Evolutionary conservation across 2,113 vertebrate genomes (phyloP).

Genomic region (Lasiurus cinereus): DNA sequence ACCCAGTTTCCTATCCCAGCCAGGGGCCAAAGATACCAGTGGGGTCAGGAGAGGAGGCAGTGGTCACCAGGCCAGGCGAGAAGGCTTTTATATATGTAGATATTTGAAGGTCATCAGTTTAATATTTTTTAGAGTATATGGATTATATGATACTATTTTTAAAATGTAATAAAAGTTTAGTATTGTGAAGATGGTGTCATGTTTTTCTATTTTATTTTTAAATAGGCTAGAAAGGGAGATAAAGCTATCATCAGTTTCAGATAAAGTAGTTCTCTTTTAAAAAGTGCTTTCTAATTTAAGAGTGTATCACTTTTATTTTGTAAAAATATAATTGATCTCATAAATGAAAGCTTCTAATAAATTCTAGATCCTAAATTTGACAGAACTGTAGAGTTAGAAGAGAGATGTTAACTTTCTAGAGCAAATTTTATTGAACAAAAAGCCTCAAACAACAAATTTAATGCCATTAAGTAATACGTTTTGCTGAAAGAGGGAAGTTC

Average conservation of each 20-base stretch:
- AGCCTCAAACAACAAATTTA: background rate
- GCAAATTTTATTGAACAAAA: conserved; percentile 32
- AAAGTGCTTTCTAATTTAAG: conserved; percentile 50
- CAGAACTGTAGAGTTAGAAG: background rate
- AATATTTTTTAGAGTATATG: conserved; percentile 29
- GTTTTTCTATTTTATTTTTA: conserved; percentile 28
- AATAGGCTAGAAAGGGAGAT: conserved; percentile 20
- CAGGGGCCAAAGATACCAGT: no score
- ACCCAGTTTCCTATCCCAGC: no score
- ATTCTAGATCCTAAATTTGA: conserved; percentile 40
- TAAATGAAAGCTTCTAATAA: conserved; percentile 21
- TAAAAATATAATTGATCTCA: background rate
- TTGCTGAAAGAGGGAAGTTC: background rate
- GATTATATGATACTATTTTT: conserved; percentile 9
- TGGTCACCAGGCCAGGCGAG: no score
- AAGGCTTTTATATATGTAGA: no score
- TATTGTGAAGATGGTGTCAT: background rate
- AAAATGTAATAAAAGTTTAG: conserved; percentile 33
- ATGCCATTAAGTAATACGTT: conserved; percentile 10
- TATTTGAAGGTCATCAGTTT: conserved; percentile 28
- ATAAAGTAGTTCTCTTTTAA: conserved; percentile 26
- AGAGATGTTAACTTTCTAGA: conserved; percentile 39
- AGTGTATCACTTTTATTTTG: conserved; percentile 30
- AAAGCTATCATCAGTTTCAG: conserved; percentile 10
- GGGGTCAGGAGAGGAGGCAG: no score